Evolutionary conservation across 2,888 invertebrate genomes (phyloP), one percentile per base, ranked within the genome.

Genomic region (Drosophila siamana): DNA sequence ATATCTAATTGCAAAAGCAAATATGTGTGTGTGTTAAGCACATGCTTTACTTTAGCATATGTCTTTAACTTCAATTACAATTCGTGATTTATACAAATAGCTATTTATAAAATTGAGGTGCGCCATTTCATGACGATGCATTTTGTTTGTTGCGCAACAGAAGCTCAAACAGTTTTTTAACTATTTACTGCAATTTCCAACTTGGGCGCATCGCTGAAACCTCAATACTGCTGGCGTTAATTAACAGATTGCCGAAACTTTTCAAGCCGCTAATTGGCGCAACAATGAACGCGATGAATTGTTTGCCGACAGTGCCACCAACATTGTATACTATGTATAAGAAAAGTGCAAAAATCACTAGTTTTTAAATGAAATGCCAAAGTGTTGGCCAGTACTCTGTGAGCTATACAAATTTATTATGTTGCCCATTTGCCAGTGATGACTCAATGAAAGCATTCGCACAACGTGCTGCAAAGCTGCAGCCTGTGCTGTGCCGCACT

Each of bases 1-100:
- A 48, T 46, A 62, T 62, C 13, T 51, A 52, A 69, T 55, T 69
- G 19, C 63, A 41, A 13, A 44, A 40, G 44, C 19, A 43, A 52
- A 41, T 26, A 41, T 11, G 19, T 11, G 11, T 11, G 11, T 19
- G 41, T 19, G 41, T 19, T 41, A 19, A 24, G 44, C 44, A 44
- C 24, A 13, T 24, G 44, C 11, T 44, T 22, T 19, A 15, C 2
- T 7, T 38, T 7, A 1, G 8, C 44, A 44, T 4, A 24, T 44
- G 11, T 19, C 41, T 41, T 41, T 41, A 15, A 38, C 36, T 13
- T 38, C 36, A 11, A 11, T 11, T 30, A 0, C 30, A 11, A n/a
- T n/a, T n/a, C n/a, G n/a, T n/a, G n/a, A n/a, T n/a, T n/a, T n/a
- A n/a, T n/a, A n/a, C n/a, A n/a, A n/a, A n/a, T n/a, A n/a, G n/a